Evolutionary conservation across 2,113 vertebrate genomes (phyloP), one percentile per base, ranked within the genome.

Genomic region (Gnathonemus echidnorhynchus): DNA sequence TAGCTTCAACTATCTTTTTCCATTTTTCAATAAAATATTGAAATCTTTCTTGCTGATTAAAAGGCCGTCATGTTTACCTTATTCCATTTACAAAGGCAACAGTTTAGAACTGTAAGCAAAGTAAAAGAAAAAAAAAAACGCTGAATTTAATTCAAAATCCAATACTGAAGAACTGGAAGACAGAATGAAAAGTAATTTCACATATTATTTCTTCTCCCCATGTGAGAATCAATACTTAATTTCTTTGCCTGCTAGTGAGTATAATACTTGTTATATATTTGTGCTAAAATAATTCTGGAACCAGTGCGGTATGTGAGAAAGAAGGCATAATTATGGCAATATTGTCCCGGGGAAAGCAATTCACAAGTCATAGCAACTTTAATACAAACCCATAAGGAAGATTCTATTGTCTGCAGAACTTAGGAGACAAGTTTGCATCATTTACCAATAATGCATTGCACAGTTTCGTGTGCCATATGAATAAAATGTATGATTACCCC

Each of bases 151-250:
- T 88, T 88, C 62, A 74, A 74, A 74, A 89, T 89, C 58, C 42
- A 86, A 17, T 24, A 84, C 74, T 35, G 48, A 46, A 49, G 84
- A 70, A 90, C 42, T 56, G 52, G 88, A 48, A 42, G 70, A 45
- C 9, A 91, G 91, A 39, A 89, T 89, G 77, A 88, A 74, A 91
- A 91, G 91, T 53, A 50, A 46, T 50, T 21, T n/a, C 24, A n/a
- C 48, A 84, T 70, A 80, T 89, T 92, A 91, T 86, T 62, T 13
- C 80, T 90, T 90, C 66, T 89, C 80, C 88, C 88, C 52, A 24
- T 56, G 90, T 50, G 48, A 90, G 91, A 93, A 96, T 95, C 94
- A 95, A 95, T 96, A 95, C 95, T 95, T 96, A 92, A 95, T 96
- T 95, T 95, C 93, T 95, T 94, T 94, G 94, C 95, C 94, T 93